Base-by-base conservation (phyloP, 2,888 invertebrate genomes). In the Agriopis leucophaearia region DNA sequence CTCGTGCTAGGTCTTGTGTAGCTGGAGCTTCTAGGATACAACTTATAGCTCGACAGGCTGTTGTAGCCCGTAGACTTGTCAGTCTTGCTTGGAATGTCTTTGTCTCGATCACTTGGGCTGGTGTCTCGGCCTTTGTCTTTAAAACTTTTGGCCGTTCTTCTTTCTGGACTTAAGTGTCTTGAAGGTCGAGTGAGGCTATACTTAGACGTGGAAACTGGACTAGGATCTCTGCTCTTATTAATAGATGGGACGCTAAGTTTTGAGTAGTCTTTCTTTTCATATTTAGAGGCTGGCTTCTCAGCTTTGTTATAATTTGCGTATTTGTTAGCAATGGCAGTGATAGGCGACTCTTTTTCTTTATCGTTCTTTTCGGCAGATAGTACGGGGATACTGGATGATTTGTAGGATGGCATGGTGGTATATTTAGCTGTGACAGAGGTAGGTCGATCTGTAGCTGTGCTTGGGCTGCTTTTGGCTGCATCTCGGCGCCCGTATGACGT, bases 31-130 rank as follows among this genome's bases (percentile, higher is more conserved):
- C 94, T 88, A 42, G 95, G 94, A 78, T 95, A 95, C 50, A 95
- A 80, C 84, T 95, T 94, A 78, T 94, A 94, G 78, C 87, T 94
- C 68, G 94, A 89, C 82, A 94, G 83, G 82, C 88, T 86, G 78
- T 89, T 94, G 72, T 94, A 94, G 76, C 92, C 88, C 78, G 93
- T 81, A 83, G 94, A 90, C 85, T 95, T 94, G 78, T 94, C 94
- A 90, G 94, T 92, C 91, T 94, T 94, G 79, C 84, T 92, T 90
- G 94, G 93, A 94, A 94, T 94, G 93, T 94, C 91, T 91, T 91
- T 94, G 78, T 92, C 94, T 76, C 90, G 92, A 81, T 92, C 94
- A 73, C 87, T 83, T 69, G 95, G 94, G 81, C 95, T 96, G 13
- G 94, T 91, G 81, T 96, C 96, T 73, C 95, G 91, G 55, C 82